Percentiles rank a stretch among this genome's conserved stretches.
phyloP scores from a whole-genome alignment of 2,113 vertebrate genomes.

The Boleophthalmus pectinirostris region DNA sequence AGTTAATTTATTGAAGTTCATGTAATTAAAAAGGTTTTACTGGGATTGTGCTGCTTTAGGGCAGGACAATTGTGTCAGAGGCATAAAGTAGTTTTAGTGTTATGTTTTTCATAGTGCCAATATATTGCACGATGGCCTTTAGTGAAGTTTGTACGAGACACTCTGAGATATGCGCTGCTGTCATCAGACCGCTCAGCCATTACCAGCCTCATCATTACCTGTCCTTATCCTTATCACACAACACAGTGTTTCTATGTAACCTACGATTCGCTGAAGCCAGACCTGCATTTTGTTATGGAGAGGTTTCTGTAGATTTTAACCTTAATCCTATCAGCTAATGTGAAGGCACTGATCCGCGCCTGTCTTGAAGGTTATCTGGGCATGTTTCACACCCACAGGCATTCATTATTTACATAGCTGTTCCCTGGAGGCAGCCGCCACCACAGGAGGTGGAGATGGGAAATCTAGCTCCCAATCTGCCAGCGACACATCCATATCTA shows the following conservation, averaged over 20 bases:
- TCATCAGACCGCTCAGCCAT: slow-evolving; percentile 47
- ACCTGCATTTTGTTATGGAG: slow-evolving; percentile 70
- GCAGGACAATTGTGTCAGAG: too few species aligned
- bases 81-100: too few species aligned
- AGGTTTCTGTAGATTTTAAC: slow-evolving; percentile 74
- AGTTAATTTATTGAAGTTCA: too few species aligned
- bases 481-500: slow-evolving; percentile 72
- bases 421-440: slow-evolving; percentile 62
- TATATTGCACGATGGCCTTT: too few species aligned
- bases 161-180: slow-evolving; percentile 5
- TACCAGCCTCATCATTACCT: slow-evolving; percentile 42
- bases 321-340: slow-evolving; percentile 79
- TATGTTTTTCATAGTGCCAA: too few species aligned
- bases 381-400: slow-evolving; percentile 74
- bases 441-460: slow-evolving; percentile 72
- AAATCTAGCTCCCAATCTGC: slow-evolving; percentile 75
- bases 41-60: too few species aligned
- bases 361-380: slow-evolving; percentile 80
- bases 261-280: slow-evolving; percentile 40
- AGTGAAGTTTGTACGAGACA: neutral
- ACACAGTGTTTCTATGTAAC: slow-evolving; percentile 59
- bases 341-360: slow-evolving; percentile 73
- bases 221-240: slow-evolving; percentile 48
- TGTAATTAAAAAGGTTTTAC: too few species aligned
- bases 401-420: slow-evolving; percentile 78